Base-by-base conservation (phyloP, 2,113 vertebrate species). In the Rafetus swinhoei region DNA sequence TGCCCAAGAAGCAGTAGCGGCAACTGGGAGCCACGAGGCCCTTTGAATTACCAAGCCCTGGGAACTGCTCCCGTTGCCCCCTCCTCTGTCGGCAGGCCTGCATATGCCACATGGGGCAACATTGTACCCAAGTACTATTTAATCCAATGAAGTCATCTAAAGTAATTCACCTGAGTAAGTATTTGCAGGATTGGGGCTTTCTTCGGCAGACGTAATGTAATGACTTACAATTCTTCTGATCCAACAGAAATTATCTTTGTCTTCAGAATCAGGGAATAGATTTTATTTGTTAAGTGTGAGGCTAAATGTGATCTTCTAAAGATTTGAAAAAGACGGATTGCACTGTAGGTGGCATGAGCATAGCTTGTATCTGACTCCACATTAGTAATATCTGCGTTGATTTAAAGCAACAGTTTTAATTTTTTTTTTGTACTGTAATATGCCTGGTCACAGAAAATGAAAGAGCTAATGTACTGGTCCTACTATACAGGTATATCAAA, bases 401-500 rank as follows among this genome's bases (percentile, higher is more conserved):
- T 35, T 72, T 72, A 11, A 21, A 35, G 6, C 45, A n/a, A 18
- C 18, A 35, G 18, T 21, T 35, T 21, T 21, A 21, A 11, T 72
- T 35, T 35, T 54, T 60, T 60, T 60, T 60, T 60, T 21, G 9
- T 72, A 69, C 65, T 72, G 65, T 72, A 72, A 72, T 72, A 72
- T 35, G 5, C 4, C 29, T 88, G 13, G 24, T 69, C 82, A 52
- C 69, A 56, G 65, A n/a, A 84, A 95, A 74, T 4, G 54, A 86
- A 85, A n/a, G 19, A 93, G n/a, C 9, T 90, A 29, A 85, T 94
- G 89, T 92, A 57, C 39, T 79, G 65, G 3, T 84, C 21, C 87
- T 12, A 85, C 59, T 50, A 50, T 82, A 72, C 79, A 8, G 2
- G 4, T 57, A 35, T 84, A 77, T 84, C 65, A 90, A 90, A 92